Percentiles rank a stretch among this genome's conserved stretches.
Evolutionary conservation across 2,888 invertebrate genomes (phyloP).

Genomic region (Hypercompe scribonia): DNA sequence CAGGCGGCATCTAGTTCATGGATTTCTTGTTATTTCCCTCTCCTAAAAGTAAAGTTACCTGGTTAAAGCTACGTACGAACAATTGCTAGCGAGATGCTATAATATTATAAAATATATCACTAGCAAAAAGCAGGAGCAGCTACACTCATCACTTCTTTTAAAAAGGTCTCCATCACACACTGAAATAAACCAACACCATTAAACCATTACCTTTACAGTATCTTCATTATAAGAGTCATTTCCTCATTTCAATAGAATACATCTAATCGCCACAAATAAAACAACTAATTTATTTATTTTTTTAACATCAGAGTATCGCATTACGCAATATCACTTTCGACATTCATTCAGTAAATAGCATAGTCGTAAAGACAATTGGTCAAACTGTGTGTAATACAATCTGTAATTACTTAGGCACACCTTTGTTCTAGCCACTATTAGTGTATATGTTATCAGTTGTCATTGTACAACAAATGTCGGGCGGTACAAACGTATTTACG

Average conservation of each 20-base stretch:
- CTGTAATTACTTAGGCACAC: conserved; percentile 9
- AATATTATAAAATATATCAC: no score
- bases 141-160: neutral
- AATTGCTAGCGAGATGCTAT: no score
- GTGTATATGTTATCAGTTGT: conserved; percentile 65
- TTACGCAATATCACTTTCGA: neutral
- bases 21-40: no score
- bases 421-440: conserved; percentile 40
- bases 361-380: conserved; percentile 1
- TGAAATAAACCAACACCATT: neutral
- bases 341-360: neutral
- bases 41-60: no score
- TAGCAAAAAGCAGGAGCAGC: neutral
- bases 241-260: neutral
- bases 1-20: no score
- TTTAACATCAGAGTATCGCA: no score
- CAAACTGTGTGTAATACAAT: conserved; percentile 6
- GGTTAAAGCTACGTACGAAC: no score
- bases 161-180: neutral
- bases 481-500: conserved; percentile 72
- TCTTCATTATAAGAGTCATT: neutral
- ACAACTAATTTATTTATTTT: neutral
- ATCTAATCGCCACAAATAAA: neutral
- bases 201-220: neutral
- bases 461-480: conserved; percentile 75